Evolutionary conservation across 2,113 vertebrate species (phyloP).

Genomic region (Meleagris gallopavo): DNA sequence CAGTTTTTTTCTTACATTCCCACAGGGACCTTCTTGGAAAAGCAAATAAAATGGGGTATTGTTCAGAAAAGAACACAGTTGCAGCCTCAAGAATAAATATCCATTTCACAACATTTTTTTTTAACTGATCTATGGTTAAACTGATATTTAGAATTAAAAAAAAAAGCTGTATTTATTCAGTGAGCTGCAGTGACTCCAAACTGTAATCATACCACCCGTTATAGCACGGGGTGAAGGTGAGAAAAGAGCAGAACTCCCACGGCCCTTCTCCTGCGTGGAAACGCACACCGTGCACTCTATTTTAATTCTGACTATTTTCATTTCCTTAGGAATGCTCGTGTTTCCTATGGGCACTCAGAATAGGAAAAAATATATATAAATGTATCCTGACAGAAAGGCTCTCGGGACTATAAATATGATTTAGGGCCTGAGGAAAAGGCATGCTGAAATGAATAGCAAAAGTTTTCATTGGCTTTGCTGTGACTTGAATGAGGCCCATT

Average conservation of each 20-base stretch:
- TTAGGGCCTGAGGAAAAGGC: background rate
- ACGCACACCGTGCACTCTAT: background rate
- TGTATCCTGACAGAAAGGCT: background rate
- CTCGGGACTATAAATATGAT: background rate
- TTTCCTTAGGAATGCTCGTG: background rate
- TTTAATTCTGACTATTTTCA: background rate
- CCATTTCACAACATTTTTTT: background rate
- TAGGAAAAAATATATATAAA: background rate
- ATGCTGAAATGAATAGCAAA: background rate
- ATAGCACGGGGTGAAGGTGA: background rate
- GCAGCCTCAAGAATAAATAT: background rate
- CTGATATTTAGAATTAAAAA: background rate
- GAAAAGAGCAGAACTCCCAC: background rate
- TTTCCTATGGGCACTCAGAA: background rate
- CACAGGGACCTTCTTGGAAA: conserved; percentile 2
- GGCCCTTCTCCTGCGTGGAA: background rate
- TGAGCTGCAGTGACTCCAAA: background rate
- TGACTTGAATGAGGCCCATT: background rate
- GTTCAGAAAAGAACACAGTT: background rate
- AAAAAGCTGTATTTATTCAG: background rate
- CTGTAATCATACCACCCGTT: background rate
- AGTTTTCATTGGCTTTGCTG: background rate
- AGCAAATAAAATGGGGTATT: background rate
- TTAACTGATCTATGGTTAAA: background rate
- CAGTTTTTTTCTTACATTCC: too few species aligned